These are phyloP conservation scores for Drosophila nr. perissopoda DNA, from an alignment of 2,888 invertebrate genomes.

Conservation along the genomic window DNA sequence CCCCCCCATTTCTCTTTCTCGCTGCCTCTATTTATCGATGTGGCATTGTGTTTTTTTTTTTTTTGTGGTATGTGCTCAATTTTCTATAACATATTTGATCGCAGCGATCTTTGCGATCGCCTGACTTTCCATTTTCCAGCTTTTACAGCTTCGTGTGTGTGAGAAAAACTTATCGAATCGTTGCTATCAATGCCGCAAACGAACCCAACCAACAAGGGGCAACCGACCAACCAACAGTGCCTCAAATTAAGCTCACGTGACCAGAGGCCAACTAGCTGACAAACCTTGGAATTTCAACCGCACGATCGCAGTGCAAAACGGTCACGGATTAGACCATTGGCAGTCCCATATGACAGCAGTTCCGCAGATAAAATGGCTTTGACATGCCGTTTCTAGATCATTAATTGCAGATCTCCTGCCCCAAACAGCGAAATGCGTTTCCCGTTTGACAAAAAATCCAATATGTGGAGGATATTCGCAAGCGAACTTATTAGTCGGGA, in stretches of 20 bases:
- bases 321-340: conserved; percentile 49
- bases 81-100: conserved; percentile 78
- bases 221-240: conserved; percentile 10
- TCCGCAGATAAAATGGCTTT: conserved; percentile 61
- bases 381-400: conserved; percentile 66
- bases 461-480: background rate
- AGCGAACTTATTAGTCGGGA: background rate
- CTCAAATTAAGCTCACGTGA: conserved; percentile 82
- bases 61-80: conserved; percentile 73
- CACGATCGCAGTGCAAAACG: conserved; percentile 60
- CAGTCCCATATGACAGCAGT: conserved; percentile 61
- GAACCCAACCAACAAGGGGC: conserved; percentile 29
- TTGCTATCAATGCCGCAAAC: conserved; percentile 65
- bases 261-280: conserved; percentile 84
- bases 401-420: conserved; percentile 58
- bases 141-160: conserved; percentile 62
- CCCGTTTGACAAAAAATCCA: background rate
- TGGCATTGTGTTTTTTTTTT: conserved; percentile 50
- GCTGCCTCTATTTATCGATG: conserved; percentile 1
- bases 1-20: background rate
- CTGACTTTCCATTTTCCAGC: conserved; percentile 75
- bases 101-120: conserved; percentile 73
- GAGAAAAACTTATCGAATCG: conserved; percentile 75
- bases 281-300: conserved; percentile 70
- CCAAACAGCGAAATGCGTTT: background rate